Base-by-base conservation (phyloP, 2,888 invertebrate genomes). In the Coelinius sp. region DNA sequence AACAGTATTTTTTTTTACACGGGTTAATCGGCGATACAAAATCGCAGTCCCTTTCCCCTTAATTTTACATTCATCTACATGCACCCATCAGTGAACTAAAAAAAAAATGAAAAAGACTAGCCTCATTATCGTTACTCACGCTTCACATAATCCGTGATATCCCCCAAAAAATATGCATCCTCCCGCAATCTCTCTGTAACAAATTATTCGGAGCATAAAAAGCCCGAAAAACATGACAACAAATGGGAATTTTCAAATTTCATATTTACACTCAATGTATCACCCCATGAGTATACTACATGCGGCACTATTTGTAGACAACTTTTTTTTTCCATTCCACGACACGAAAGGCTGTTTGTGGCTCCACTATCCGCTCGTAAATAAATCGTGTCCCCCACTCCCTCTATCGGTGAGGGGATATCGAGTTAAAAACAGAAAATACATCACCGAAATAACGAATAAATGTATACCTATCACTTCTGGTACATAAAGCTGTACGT, bases 381-480 rank as follows among this genome's bases (percentile, higher is more conserved):
- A 86, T 86, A 86, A 86, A 86, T 83, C 83, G 80, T 75, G 76
- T 0, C 8, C 17, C 59, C 17, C 31, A 59, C 7, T 17, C 31
- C 20, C 14, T 22, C 8, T 52, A 52, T 52, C 27, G 27, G 27
- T 6, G 85, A 83, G 84, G 84, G 81, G 56, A 24, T 31, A 65
- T 49, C 46, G 52, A 31, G 44, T 46, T 35, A 66, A 66, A 52
- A 66, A 65, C 38, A 66, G 52, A 52, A 65, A 65, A 65, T 53
- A 59, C 31, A 59, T 83, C 79, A 80, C 79, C 82, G 83, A 85
- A 85, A 84, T 85, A 86, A 85, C 84, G 84, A 86, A 86, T 84
- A 84, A 86, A 86, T 82, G 84, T 83, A 59, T 35, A 84, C 80
- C 83, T 83, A 86, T 87, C 86, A 85, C 83, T 87, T 87, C 85